These are phyloP conservation scores for Acholoe squamosa DNA, from an alignment of 2,888 invertebrate genomes.

Conservation along the genomic window DNA sequence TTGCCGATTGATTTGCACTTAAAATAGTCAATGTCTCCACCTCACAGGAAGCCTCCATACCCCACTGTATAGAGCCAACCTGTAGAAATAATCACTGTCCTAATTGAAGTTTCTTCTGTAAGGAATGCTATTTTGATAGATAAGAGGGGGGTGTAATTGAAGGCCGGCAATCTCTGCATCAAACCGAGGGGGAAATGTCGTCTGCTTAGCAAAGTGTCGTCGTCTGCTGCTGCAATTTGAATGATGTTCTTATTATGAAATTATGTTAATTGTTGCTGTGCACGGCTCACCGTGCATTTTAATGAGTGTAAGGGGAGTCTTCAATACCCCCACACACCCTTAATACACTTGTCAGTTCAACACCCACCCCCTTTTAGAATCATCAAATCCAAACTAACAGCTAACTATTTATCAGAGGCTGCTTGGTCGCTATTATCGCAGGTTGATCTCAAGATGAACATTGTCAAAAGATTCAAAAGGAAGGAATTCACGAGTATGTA, in stretches of 20 bases:
- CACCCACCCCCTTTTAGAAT: too few relatives aligned
- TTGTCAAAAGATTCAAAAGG: too few relatives aligned
- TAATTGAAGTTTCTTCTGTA: background rate
- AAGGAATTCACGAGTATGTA: too few relatives aligned
- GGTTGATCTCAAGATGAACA: too few relatives aligned
- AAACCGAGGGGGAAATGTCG: background rate
- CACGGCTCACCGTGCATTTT: background rate
- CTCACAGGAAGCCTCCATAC: too few relatives aligned
- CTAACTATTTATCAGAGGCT: too few relatives aligned
- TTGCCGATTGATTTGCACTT: too few relatives aligned
- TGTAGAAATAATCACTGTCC: background rate
- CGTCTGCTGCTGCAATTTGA: conserved; percentile 30
- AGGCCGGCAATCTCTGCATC: background rate
- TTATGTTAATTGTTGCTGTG: conserved; percentile 24
- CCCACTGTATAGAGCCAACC: background rate
- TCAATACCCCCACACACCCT: background rate
- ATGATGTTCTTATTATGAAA: conserved; percentile 6
- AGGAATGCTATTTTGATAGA: conserved; percentile 1
- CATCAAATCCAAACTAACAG: too few relatives aligned
- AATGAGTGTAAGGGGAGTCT: background rate
- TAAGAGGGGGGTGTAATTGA: background rate
- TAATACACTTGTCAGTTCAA: too few relatives aligned
- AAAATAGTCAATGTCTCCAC: too few relatives aligned
- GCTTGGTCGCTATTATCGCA: too few relatives aligned
- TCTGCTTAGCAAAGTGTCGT: too few relatives aligned